Evolutionary conservation across 2,888 invertebrate species (phyloP).

Genomic region (Mamestra brassicae): DNA sequence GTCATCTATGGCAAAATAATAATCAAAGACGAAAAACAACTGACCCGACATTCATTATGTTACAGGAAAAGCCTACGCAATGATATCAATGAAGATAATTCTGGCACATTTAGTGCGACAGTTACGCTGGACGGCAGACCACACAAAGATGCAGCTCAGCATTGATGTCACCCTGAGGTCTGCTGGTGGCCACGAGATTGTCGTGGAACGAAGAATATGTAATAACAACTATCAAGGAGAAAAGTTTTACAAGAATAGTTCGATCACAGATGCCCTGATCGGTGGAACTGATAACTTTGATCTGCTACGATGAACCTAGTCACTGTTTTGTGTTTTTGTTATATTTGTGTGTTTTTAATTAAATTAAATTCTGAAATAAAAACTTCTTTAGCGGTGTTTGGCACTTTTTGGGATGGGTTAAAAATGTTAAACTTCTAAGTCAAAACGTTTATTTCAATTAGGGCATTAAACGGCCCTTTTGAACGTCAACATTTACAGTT

Average conservation of each 20-base stretch:
- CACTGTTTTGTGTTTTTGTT: neutral
- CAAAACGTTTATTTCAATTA: no score
- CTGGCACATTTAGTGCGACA: constrained; percentile 67
- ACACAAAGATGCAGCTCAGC: constrained; percentile 52
- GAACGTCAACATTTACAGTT: no score
- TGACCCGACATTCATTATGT: neutral
- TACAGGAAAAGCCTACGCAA: constrained; percentile 70
- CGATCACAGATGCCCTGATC: constrained; percentile 5
- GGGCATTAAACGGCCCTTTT: no score
- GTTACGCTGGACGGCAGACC: constrained; percentile 64
- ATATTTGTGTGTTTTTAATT: no score
- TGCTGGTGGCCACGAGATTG: constrained; percentile 21
- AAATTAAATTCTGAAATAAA: no score
- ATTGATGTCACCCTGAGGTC: constrained; percentile 14
- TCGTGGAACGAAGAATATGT: constrained; percentile 10
- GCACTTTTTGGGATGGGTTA: no score
- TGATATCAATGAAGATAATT: constrained; percentile 69
- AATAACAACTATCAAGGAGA: constrained; percentile 20
- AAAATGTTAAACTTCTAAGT: no score
- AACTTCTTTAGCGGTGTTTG: no score
- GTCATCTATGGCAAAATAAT: no score
- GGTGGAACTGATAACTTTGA: neutral
- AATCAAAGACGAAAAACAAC: neutral
- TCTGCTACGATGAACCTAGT: neutral
- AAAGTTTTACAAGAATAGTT: neutral